Conservation (phyloP, 2,113 vertebrate genomes). For the Pachypanchax playfairii region DNA sequence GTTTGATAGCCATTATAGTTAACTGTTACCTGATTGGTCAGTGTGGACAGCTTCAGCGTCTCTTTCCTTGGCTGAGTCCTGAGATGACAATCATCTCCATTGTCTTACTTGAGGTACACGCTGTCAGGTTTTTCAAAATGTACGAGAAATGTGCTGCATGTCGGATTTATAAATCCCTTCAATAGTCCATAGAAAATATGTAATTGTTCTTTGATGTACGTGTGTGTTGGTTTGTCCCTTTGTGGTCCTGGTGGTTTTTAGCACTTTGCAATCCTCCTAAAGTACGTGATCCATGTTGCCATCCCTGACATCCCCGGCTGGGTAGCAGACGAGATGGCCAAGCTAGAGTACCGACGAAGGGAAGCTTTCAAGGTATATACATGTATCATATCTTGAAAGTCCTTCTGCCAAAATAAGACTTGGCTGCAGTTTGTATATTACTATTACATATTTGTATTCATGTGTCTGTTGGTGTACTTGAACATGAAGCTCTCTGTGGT, state of each 20-base stretch:
- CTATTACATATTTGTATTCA: background rate
- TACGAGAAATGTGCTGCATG: background rate
- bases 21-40: conserved; percentile 97
- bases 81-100: conserved; percentile 94
- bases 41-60: conserved; percentile 93
- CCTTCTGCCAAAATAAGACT: conserved; percentile 48
- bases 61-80: conserved; percentile 94
- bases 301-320: conserved; percentile 93
- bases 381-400: conserved; percentile 68
- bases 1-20: conserved; percentile 91
- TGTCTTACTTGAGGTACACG: conserved; percentile 91
- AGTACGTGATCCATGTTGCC: conserved; percentile 91
- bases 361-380: conserved; percentile 95
- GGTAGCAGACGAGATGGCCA: conserved; percentile 97
- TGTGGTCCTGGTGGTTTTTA: conserved; percentile 74
- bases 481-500: background rate
- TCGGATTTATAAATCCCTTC: background rate
- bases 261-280: conserved; percentile 93
- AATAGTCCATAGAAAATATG: background rate
- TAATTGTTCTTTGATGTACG: conserved; percentile 30
- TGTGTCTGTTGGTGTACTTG: conserved; percentile 23
- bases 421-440: conserved; percentile 30
- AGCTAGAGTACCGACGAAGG: conserved; percentile 90
- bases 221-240: conserved; percentile 53
- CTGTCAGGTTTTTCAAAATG: background rate